Percentiles rank a stretch among this genome's conserved stretches.
Conservation (phyloP, 1,140 invertebrate species). For the Oreohelix idahoensis region DNA sequence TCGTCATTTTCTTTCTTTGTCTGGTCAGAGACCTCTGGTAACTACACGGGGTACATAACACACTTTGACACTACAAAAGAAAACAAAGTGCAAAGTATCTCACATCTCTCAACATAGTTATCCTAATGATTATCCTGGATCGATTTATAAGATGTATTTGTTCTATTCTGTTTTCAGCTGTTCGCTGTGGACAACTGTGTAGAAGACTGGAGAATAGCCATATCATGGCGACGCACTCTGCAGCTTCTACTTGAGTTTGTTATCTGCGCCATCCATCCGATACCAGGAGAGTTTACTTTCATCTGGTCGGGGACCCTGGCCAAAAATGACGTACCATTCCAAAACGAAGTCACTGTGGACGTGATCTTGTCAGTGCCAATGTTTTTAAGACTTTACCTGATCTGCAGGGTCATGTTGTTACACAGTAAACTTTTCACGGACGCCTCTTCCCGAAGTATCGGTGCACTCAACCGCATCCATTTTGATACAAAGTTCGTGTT, state of each 20-base stretch:
- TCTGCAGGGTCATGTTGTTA: slow-evolving; percentile 98
- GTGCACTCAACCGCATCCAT: slow-evolving; percentile 99
- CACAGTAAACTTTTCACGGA: slow-evolving; percentile 99
- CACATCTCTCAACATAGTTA: too few species aligned
- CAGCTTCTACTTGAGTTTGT: slow-evolving; percentile 93
- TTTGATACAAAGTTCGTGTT: slow-evolving; percentile 99
- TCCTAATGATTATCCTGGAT: too few species aligned
- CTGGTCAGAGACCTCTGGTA: too few species aligned
- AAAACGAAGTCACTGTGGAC: slow-evolving; percentile 77
- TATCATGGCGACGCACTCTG: slow-evolving; percentile 95
- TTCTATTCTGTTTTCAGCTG: slow-evolving; percentile 62
- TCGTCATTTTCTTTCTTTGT: too few species aligned
- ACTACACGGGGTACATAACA: too few species aligned
- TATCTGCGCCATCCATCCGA: slow-evolving; percentile 97
- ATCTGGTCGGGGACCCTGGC: slow-evolving; percentile 88
- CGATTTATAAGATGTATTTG: too few species aligned
- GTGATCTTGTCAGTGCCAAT: slow-evolving; percentile 97
- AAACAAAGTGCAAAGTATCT: too few species aligned
- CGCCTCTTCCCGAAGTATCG: slow-evolving; percentile 88
- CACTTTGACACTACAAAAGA: too few species aligned
- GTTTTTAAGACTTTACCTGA: slow-evolving; percentile 99
- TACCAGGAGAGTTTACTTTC: slow-evolving; percentile 96
- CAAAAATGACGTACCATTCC: slow-evolving; percentile 75
- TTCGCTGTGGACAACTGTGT: slow-evolving; percentile 86
- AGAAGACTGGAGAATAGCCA: slow-evolving; percentile 99